phyloP scores from a whole-genome alignment of 2,113 vertebrate species.

The Setophaga coronata region DNA sequence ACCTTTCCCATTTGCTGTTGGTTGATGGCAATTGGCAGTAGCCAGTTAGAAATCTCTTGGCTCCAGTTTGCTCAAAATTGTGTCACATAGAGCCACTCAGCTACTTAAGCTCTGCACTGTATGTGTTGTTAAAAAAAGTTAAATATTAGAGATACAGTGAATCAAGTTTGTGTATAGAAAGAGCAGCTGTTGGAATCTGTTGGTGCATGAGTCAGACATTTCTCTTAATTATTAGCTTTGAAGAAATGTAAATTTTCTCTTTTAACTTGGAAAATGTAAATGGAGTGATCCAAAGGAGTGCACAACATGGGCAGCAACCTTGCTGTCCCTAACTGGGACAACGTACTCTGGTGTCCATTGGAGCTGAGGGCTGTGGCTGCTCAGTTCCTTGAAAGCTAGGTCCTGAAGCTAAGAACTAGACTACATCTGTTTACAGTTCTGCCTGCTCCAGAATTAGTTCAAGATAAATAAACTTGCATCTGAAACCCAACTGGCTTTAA shows the following conservation, averaged over 20 bases:
- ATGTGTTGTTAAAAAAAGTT: background rate
- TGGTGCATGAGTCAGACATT: background rate
- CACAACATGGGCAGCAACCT: background rate
- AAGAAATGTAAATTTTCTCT: background rate
- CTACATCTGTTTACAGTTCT: background rate
- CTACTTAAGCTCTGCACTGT: background rate
- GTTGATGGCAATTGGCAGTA: background rate
- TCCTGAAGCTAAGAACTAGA: background rate
- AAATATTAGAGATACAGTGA: background rate
- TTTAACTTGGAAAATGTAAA: background rate
- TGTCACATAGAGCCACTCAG: background rate
- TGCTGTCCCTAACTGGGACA: background rate
- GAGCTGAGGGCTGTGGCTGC: background rate
- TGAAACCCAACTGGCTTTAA: background rate
- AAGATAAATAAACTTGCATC: background rate
- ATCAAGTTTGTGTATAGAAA: background rate
- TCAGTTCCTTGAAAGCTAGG: background rate
- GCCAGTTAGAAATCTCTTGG: background rate
- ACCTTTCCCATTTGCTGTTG: background rate
- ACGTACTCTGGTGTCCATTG: background rate
- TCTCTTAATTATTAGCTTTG: constrained; percentile 5
- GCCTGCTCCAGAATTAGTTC: background rate
- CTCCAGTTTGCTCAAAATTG: background rate
- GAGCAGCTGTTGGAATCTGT: constrained; percentile 3
- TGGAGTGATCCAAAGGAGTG: background rate